phyloP scores from a whole-genome alignment of 2,797 vertebrate species.

The Saxicola maurus region DNA sequence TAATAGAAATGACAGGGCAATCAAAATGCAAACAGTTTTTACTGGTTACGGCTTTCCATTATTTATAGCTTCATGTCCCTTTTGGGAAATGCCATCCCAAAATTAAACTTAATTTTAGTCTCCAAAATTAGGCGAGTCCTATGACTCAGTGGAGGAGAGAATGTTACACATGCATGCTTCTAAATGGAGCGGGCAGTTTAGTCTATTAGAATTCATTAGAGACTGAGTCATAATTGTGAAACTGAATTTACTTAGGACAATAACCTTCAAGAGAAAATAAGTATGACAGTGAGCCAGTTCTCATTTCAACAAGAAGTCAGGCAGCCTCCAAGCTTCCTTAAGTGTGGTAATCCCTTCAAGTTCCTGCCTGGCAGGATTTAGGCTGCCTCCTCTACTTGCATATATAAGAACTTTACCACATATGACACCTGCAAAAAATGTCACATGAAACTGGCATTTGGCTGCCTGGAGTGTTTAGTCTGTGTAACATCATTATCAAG shows the following conservation, averaged over 20 bases:
- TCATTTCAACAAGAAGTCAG: slow-evolving; percentile 7
- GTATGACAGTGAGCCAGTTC: slow-evolving; percentile 32
- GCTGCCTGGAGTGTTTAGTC: slow-evolving; percentile 19
- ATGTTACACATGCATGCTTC: slow-evolving; percentile 50
- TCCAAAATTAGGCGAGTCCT: slow-evolving; percentile 50
- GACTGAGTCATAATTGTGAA: slow-evolving; percentile 56
- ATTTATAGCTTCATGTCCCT: slow-evolving; percentile 47
- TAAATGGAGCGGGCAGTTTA: slow-evolving; percentile 47
- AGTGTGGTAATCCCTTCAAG: not conserved
- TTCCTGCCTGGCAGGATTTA: slow-evolving; percentile 7
- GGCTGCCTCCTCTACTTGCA: slow-evolving; percentile 14
- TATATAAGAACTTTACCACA: not conserved
- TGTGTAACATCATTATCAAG: slow-evolving; percentile 10
- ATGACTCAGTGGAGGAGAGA: slow-evolving; percentile 58
- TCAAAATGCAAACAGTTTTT: slow-evolving; percentile 21
- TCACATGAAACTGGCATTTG: slow-evolving; percentile 20
- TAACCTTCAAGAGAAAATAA: slow-evolving; percentile 55
- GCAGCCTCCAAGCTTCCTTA: slow-evolving; percentile 5
- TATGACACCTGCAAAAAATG: slow-evolving; percentile 11
- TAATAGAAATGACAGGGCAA: slow-evolving; percentile 2
- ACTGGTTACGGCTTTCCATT: not conserved
- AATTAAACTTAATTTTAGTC: slow-evolving; percentile 59
- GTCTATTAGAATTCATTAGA: slow-evolving; percentile 57
- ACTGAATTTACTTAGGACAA: slow-evolving; percentile 55
- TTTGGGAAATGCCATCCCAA: slow-evolving; percentile 50